Conservation (phyloP, 1,140 invertebrate species). For the Trachelipus rathkii region DNA sequence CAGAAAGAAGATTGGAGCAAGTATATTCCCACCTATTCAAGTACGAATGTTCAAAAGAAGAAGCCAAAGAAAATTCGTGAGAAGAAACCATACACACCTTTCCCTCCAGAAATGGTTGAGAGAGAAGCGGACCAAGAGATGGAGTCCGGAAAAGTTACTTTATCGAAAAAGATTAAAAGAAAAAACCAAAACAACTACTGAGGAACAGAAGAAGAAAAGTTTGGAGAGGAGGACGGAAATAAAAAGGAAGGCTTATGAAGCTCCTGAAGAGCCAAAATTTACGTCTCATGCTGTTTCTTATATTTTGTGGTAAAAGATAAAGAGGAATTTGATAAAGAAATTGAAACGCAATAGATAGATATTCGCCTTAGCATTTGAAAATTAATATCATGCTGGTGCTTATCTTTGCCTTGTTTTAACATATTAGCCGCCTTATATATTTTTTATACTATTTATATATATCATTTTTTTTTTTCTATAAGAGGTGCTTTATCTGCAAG, state of each 20-base stretch:
- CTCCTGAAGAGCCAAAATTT: neutral
- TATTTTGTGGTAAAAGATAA: too few species aligned
- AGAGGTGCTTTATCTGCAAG: too few species aligned
- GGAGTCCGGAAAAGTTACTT: neutral
- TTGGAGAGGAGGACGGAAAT: neutral
- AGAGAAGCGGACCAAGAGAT: neutral
- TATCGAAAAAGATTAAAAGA: neutral
- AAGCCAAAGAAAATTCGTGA: neutral
- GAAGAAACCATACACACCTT: constrained; percentile 5
- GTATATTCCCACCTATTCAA: neutral
- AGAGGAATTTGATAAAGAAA: neutral
- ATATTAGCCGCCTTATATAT: too few species aligned
- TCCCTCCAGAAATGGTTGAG: neutral
- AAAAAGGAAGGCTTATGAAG: neutral
- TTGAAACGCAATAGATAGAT: neutral
- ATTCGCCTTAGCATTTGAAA: neutral
- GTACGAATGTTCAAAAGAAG: neutral
- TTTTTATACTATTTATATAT: too few species aligned
- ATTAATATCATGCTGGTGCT: too few species aligned
- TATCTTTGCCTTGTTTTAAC: too few species aligned
- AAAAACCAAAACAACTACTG: neutral
- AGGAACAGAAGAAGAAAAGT: neutral
- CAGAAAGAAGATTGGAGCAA: neutral
- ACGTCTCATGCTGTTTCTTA: neutral
- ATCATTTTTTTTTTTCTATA: too few species aligned